Evolutionary conservation across 1,140 invertebrate species (phyloP).

Genomic region (Ceratosolen solmsi): DNA sequence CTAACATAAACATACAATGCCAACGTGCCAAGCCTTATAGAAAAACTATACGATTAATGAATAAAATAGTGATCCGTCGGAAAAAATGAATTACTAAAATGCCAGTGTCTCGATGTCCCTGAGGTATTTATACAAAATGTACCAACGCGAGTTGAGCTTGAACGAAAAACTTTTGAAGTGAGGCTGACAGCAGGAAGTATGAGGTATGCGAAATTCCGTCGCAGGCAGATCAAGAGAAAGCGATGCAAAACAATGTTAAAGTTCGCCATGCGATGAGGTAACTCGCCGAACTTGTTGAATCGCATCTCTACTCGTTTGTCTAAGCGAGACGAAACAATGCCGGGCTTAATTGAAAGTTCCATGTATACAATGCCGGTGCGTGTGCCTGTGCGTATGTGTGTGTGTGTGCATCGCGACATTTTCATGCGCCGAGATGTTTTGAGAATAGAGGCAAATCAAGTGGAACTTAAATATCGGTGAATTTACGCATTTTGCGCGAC

Average conservation of each 20-base stretch:
- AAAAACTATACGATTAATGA: too few relatives aligned
- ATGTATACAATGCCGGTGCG: not conserved
- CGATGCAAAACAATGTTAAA: not conserved
- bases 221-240: not conserved
- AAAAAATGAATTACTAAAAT: too few relatives aligned
- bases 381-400: not conserved
- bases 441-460: not conserved
- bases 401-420: not conserved
- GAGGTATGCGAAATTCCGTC: constrained; percentile 18
- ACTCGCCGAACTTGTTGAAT: constrained; percentile 57
- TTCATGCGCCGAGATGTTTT: not conserved
- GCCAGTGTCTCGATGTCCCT: too few relatives aligned
- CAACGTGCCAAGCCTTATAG: too few relatives aligned
- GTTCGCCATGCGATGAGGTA: constrained; percentile 19
- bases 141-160: not conserved
- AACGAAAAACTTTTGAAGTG: not conserved
- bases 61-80: too few relatives aligned
- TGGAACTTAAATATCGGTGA: not conserved
- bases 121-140: too few relatives aligned
- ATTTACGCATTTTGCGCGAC: not conserved
- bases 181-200: too few relatives aligned
- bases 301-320: constrained; percentile 46
- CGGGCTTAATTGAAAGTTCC: constrained; percentile 56
- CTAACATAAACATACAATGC: too few relatives aligned
- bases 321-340: constrained; percentile 51